Percentiles rank a stretch among this genome's conserved stretches.
phyloP scores from a whole-genome alignment of 1,140 invertebrate species.

The Bombyx mori region ASM3026992v2 NC_085114.1:11349501-11350000 shows the following conservation, averaged over 20 bases:
- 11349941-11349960: slow-evolving; percentile 21
- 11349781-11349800: slow-evolving; percentile 28
- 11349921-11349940: slow-evolving; percentile 45
- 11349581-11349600: too few relatives aligned
- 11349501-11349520: too few relatives aligned
- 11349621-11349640: too few relatives aligned
- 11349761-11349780: slow-evolving; percentile 40
- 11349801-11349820: slow-evolving; percentile 39
- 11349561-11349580: too few relatives aligned
- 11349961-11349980: slow-evolving; percentile 4
- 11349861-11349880: slow-evolving; percentile 46
- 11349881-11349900: slow-evolving; percentile 48
- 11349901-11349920: slow-evolving; percentile 40
- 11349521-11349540: too few relatives aligned
- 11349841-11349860: slow-evolving; percentile 40
- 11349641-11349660: too few relatives aligned
- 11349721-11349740: slow-evolving; percentile 40
- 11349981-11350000: too few relatives aligned
- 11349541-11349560: too few relatives aligned
- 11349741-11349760: slow-evolving; percentile 35
- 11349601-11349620: too few relatives aligned
- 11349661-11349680: too few relatives aligned
- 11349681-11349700: neutral
- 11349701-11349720: slow-evolving; percentile 4
- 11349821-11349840: slow-evolving; percentile 39